Percentiles rank a stretch among this genome's conserved stretches.
Conservation (phyloP, 2,113 vertebrate species). For the Telmatochromis sp. region DNA sequence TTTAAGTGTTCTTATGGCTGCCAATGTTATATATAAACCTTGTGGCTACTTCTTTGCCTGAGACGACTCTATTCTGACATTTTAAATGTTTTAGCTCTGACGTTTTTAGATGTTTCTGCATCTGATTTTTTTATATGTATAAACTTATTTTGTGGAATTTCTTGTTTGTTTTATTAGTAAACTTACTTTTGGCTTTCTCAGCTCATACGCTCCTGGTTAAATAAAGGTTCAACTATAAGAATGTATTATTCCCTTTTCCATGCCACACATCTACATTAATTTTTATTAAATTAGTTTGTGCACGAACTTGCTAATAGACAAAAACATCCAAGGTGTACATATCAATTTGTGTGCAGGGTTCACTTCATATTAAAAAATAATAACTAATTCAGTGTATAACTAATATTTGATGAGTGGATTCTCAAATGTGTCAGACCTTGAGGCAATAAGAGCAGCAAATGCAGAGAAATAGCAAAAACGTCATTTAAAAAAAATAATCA, state of each 20-base stretch:
- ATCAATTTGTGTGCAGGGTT: not conserved
- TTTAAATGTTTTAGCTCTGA: not conserved
- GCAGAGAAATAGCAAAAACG: not conserved
- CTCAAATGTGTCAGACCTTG: not conserved
- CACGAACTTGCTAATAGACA: not conserved
- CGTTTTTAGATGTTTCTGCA: not conserved
- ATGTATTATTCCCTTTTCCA: not conserved
- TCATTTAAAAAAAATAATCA: fast-evolving
- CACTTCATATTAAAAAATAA: not conserved
- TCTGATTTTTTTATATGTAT: not conserved
- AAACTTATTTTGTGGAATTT: not conserved
- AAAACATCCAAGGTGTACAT: not conserved
- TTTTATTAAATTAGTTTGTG: not conserved
- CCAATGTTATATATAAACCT: not conserved
- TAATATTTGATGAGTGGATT: not conserved
- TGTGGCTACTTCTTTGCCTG: not conserved
- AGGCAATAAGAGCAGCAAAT: not conserved
- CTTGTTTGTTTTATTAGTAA: not conserved
- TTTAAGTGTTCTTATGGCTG: not conserved
- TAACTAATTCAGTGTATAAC: not conserved
- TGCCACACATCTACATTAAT: not conserved
- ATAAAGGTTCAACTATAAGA: not conserved
- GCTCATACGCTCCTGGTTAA: fast-evolving
- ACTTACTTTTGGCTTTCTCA: not conserved
- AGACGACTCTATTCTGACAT: fast-evolving